These are phyloP conservation scores for Melanerpes aurifrons DNA, from an alignment of 2,113 vertebrate species.

Conservation along the genomic window DNA sequence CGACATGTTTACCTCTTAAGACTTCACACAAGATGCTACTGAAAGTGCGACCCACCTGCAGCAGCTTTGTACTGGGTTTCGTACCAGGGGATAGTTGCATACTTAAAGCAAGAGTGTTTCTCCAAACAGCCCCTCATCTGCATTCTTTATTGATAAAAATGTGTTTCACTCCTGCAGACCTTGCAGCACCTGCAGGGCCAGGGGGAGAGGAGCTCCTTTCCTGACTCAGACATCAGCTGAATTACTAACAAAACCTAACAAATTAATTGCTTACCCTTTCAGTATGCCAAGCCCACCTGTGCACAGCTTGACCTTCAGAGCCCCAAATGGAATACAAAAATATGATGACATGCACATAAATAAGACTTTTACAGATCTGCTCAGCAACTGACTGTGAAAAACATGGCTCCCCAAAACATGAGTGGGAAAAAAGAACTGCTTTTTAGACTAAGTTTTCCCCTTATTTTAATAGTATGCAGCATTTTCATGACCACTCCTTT, in stretches of 20 bases:
- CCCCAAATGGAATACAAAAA: conserved; percentile 26
- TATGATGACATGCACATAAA: conserved; percentile 52
- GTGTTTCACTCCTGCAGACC: not conserved
- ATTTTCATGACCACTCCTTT: not conserved
- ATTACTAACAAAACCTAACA: conserved; percentile 62
- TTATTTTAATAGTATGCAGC: not conserved
- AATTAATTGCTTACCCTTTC: conserved; percentile 21
- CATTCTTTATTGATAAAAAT: not conserved
- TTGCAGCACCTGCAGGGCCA: not conserved
- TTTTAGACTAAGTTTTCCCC: not conserved
- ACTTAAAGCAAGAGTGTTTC: not conserved
- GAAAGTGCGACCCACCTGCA: not conserved
- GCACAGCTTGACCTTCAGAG: conserved; percentile 26
- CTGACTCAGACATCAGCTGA: conserved; percentile 26
- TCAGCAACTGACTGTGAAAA: not conserved
- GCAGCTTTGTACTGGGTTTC: not conserved
- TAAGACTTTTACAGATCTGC: conserved; percentile 27
- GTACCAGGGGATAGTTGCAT: not conserved
- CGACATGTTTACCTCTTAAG: not conserved
- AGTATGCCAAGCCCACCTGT: not conserved
- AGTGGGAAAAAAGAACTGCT: not conserved
- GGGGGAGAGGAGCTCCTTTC: not conserved
- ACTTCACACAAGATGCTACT: not conserved
- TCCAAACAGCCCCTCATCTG: not conserved
- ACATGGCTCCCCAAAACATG: not conserved